These are phyloP conservation scores for Drosophila anomelani DNA, from an alignment of 2,888 invertebrate species.

Conservation along the genomic window DNA sequence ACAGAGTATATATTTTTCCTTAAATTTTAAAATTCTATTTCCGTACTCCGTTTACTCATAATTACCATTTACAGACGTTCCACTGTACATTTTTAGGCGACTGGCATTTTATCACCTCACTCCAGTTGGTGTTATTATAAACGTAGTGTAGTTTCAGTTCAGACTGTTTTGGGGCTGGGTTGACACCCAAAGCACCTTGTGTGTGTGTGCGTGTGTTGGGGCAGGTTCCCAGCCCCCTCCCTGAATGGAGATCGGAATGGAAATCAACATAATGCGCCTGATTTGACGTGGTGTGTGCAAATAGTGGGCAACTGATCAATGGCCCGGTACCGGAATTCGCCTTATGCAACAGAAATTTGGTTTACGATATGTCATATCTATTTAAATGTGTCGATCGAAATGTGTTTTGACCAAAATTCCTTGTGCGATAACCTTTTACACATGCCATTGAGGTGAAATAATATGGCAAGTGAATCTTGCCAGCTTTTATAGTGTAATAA, in stretches of 20 bases:
- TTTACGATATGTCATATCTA: constrained; percentile 43
- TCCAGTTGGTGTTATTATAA: constrained; percentile 11
- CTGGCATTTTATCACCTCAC: constrained; percentile 42
- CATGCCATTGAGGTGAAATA: constrained; percentile 4
- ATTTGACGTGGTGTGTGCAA: constrained; percentile 40
- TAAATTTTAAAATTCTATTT: too few relatives aligned
- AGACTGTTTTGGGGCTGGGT: constrained; percentile 5
- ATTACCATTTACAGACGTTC: neutral
- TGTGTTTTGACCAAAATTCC: constrained; percentile 37
- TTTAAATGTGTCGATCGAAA: constrained; percentile 38
- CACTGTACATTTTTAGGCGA: constrained; percentile 23
- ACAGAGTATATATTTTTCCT: too few relatives aligned
- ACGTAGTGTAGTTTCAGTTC: neutral
- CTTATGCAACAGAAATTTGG: constrained; percentile 31
- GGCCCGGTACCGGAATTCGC: constrained; percentile 15
- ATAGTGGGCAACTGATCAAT: constrained; percentile 37
- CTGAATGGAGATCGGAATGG: constrained; percentile 26
- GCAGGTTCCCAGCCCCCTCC: constrained; percentile 15
- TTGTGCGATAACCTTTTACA: constrained; percentile 1
- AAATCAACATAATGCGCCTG: constrained; percentile 30
- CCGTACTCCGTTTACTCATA: neutral
- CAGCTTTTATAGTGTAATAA: neutral
- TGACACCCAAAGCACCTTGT: constrained; percentile 11
- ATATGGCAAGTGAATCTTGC: neutral
- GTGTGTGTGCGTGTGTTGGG: constrained; percentile 5